Percentiles rank a stretch among this genome's conserved stretches.
phyloP scores from a whole-genome alignment of 2,888 invertebrate genomes.

The Andrena hattorfiana region DNA sequence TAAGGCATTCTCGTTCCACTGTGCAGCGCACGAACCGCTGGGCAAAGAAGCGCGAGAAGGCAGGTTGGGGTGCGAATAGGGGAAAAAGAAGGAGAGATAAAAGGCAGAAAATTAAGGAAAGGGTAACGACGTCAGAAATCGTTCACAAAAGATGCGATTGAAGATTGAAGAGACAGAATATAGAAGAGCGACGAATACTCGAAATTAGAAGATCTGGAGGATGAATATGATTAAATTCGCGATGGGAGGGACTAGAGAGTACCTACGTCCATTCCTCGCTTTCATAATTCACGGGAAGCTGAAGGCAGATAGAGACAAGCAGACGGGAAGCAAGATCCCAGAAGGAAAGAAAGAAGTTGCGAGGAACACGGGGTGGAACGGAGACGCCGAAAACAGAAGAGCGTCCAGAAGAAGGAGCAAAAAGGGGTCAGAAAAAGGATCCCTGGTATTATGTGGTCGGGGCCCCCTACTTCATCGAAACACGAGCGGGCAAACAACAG shows the following conservation, averaged over 20 bases:
- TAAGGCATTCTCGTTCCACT: too few species aligned
- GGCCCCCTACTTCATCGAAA: conserved; percentile 75
- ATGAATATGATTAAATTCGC: not conserved
- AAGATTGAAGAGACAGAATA: too few species aligned
- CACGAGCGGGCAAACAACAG: conserved; percentile 73
- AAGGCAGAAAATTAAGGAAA: too few species aligned
- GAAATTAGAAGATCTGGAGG: not conserved
- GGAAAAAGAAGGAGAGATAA: not conserved
- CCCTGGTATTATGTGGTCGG: conserved; percentile 67
- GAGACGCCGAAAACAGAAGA: conserved; percentile 35
- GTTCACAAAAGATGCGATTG: not conserved
- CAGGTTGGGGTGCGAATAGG: conserved; percentile 1
- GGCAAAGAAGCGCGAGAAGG: conserved; percentile 25
- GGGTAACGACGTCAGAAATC: not conserved
- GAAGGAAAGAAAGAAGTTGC: conserved; percentile 40
- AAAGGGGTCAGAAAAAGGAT: conserved; percentile 56
- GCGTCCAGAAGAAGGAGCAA: conserved; percentile 37
- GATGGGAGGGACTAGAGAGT: not conserved
- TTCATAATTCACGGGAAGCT: conserved; percentile 15
- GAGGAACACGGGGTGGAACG: conserved; percentile 30
- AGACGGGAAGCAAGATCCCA: conserved; percentile 18
- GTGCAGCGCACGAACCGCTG: conserved; percentile 15
- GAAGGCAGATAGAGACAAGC: conserved; percentile 42
- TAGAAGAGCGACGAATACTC: not conserved
- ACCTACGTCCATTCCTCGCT: conserved; percentile 6